Evolutionary conservation across 2,888 invertebrate genomes (phyloP).

Genomic region (Synergus japonicus): DNA sequence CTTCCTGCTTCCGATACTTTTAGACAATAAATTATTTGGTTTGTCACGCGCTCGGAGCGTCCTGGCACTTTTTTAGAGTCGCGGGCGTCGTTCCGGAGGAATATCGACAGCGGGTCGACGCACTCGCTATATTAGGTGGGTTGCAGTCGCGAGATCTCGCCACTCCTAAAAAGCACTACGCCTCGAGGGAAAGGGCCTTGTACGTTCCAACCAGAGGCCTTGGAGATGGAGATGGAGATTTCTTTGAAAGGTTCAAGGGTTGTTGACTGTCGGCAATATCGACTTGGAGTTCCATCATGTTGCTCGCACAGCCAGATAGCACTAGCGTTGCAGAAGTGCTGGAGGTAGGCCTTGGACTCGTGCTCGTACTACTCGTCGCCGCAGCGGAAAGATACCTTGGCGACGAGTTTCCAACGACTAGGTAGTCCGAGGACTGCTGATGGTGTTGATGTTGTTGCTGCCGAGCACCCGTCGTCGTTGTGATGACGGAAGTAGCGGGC

Average conservation of each 20-base stretch:
- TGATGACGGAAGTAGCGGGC: slow-evolving; percentile 81
- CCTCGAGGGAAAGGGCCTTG: slow-evolving; percentile 77
- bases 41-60: slow-evolving; percentile 76
- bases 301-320: slow-evolving; percentile 76
- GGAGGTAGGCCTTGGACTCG: slow-evolving; percentile 72
- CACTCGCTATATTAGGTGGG: slow-evolving; percentile 43
- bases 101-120: slow-evolving; percentile 45
- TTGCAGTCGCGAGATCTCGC: slow-evolving; percentile 41
- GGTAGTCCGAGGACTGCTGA: slow-evolving; percentile 77
- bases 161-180: slow-evolving; percentile 70
- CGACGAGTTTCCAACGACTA: slow-evolving; percentile 73
- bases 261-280: slow-evolving; percentile 90
- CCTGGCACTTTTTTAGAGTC: slow-evolving; percentile 72
- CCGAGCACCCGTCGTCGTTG: slow-evolving; percentile 79
- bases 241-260: slow-evolving; percentile 93
- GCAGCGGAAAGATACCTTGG: slow-evolving; percentile 77
- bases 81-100: slow-evolving; percentile 42
- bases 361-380: slow-evolving; percentile 71
- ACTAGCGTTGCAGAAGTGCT: slow-evolving; percentile 74
- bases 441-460: slow-evolving; percentile 76
- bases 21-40: slow-evolving; percentile 78
- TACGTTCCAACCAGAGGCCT: slow-evolving; percentile 79
- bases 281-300: slow-evolving; percentile 88
- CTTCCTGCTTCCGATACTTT: slow-evolving; percentile 62
- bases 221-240: slow-evolving; percentile 88